Evolutionary conservation across 2,888 invertebrate genomes (phyloP).

Genomic region (Ernsta delagoae): DNA sequence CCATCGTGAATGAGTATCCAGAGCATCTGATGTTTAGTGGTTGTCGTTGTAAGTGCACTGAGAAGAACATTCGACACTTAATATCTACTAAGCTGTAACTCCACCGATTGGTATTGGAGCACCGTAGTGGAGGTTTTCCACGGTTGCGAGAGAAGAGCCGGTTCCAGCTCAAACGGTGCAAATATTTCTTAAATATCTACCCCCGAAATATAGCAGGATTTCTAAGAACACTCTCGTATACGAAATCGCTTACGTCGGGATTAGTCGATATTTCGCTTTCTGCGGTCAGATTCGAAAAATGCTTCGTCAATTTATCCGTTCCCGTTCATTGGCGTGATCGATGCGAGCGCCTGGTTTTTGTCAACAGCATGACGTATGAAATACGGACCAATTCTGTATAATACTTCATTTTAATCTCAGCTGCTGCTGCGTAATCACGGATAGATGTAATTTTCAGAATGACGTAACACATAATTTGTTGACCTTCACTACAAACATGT

Average conservation of each 20-base stretch:
- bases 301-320: conserved; percentile 68
- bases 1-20: background rate
- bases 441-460: background rate
- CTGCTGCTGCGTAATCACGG: background rate
- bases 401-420: background rate
- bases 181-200: no score
- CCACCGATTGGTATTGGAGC: no score
- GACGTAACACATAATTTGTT: background rate
- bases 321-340: conserved; percentile 65
- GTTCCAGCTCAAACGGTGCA: no score
- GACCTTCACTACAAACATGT: background rate
- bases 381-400: conserved; percentile 18
- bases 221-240: background rate
- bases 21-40: background rate
- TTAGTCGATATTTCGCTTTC: background rate
- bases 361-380: conserved; percentile 49
- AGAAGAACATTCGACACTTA: no score
- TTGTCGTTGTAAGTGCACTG: no score
- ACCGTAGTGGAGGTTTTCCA: no score
- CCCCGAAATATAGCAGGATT: background rate
- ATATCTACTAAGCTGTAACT: no score
- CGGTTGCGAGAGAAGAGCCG: no score
- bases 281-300: conserved; percentile 51
- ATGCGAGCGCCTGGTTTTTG: conserved; percentile 64
- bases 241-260: background rate